Evolutionary conservation across 1,140 invertebrate species (phyloP).

Genomic region (Cardiocondyla obscurior): DNA sequence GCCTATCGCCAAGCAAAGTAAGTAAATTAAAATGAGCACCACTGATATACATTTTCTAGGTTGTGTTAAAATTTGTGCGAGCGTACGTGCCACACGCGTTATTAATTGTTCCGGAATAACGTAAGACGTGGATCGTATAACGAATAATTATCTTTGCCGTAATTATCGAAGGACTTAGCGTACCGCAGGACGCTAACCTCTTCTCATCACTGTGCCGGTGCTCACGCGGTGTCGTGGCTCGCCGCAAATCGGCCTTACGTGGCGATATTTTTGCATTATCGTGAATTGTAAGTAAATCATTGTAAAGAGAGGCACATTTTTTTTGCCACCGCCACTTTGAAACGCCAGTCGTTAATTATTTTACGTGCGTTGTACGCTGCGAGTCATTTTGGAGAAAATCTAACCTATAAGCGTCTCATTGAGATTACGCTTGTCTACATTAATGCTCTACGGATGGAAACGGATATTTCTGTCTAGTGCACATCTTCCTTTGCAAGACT

Average conservation of each 20-base stretch:
- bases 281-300: too few species aligned
- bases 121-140: neutral
- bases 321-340: neutral
- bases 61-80: neutral
- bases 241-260: neutral
- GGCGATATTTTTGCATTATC: neutral
- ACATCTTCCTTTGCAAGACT: neutral
- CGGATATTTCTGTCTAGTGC: neutral
- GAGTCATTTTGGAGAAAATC: neutral
- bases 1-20: neutral
- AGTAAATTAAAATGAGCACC: slow-evolving; percentile 20
- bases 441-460: neutral
- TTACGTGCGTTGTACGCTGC: neutral
- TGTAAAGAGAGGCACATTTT: neutral
- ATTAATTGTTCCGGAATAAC: neutral
- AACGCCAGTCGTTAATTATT: neutral
- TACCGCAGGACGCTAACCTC: neutral
- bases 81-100: neutral
- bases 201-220: neutral
- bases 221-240: neutral
- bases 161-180: neutral
- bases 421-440: slow-evolving; percentile 38
- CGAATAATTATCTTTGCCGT: neutral
- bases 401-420: slow-evolving; percentile 25
- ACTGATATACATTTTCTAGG: neutral